These are phyloP conservation scores for Ophion slaviceki DNA, from an alignment of 2,888 invertebrate genomes.

Conservation along the genomic window DNA sequence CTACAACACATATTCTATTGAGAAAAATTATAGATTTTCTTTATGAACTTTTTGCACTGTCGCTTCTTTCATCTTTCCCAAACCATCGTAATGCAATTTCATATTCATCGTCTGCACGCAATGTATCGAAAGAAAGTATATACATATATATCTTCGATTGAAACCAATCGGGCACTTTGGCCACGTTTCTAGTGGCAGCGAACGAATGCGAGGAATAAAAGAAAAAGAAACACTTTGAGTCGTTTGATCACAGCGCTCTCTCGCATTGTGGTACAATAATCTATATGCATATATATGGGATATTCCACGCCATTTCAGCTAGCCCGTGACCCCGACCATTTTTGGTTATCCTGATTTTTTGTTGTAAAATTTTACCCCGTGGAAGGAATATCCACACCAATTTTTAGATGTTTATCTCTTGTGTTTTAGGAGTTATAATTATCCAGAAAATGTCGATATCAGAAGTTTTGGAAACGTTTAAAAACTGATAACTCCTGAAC, in stretches of 20 bases:
- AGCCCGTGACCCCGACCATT: too few relatives aligned
- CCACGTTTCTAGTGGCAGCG: slow-evolving; percentile 32
- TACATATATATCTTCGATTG: slow-evolving; percentile 48
- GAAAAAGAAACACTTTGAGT: slow-evolving; percentile 44
- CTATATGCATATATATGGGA: background rate
- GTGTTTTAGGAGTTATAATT: too few relatives aligned
- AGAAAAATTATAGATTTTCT: slow-evolving; percentile 46
- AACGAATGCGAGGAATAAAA: slow-evolving; percentile 17
- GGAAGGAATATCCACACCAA: too few relatives aligned
- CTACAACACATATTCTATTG: background rate
- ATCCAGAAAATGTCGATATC: too few relatives aligned
- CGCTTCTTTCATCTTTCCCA: slow-evolving; percentile 50
- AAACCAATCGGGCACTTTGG: slow-evolving; percentile 42
- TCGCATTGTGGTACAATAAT: slow-evolving; percentile 34
- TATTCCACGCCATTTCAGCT: too few relatives aligned
- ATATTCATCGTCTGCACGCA: slow-evolving; percentile 11
- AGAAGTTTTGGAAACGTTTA: too few relatives aligned
- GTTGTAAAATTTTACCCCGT: too few relatives aligned
- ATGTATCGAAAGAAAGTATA: slow-evolving; percentile 31
- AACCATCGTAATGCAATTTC: slow-evolving; percentile 16
- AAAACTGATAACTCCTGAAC: too few relatives aligned
- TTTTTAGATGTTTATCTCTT: too few relatives aligned
- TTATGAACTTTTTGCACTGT: slow-evolving; percentile 48
- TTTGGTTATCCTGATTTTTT: too few relatives aligned
- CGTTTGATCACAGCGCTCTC: slow-evolving; percentile 56